Evolutionary conservation across 1,140 invertebrate genomes (phyloP).

Genomic region (Tetramorium parvispinum): DNA sequence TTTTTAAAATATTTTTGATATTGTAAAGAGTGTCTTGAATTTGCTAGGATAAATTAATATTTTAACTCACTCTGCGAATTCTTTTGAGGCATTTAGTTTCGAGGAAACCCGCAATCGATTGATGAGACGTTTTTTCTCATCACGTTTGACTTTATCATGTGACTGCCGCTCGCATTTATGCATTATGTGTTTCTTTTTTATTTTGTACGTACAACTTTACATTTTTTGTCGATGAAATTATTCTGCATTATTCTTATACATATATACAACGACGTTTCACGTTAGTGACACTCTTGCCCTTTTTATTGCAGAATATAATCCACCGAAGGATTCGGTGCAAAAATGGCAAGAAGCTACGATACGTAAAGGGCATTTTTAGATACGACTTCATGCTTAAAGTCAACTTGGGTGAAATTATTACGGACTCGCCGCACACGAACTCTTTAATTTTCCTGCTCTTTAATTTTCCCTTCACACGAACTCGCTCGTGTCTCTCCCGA

Average conservation of each 20-base stretch:
- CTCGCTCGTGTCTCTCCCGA: neutral
- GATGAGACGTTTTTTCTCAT: neutral
- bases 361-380: neutral
- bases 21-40: neutral
- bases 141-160: neutral
- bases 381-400: neutral
- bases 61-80: neutral
- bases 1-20: neutral
- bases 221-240: slow-evolving; percentile 18
- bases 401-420: neutral
- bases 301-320: slow-evolving; percentile 16
- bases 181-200: neutral
- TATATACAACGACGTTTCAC: neutral
- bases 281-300: neutral
- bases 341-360: neutral
- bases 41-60: slow-evolving; percentile 18
- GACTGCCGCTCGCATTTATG: slow-evolving; percentile 52
- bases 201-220: slow-evolving; percentile 14
- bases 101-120: neutral
- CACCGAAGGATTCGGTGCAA: neutral
- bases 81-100: slow-evolving; percentile 19
- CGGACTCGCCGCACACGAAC: neutral
- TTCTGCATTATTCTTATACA: neutral
- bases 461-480: neutral
- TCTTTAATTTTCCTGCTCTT: neutral